A percentile compares a stretch with the other conserved stretches of the same genome.
Evolutionary conservation across 2,888 invertebrate genomes (phyloP).

Genomic region (Miltochrista miniata): DNA sequence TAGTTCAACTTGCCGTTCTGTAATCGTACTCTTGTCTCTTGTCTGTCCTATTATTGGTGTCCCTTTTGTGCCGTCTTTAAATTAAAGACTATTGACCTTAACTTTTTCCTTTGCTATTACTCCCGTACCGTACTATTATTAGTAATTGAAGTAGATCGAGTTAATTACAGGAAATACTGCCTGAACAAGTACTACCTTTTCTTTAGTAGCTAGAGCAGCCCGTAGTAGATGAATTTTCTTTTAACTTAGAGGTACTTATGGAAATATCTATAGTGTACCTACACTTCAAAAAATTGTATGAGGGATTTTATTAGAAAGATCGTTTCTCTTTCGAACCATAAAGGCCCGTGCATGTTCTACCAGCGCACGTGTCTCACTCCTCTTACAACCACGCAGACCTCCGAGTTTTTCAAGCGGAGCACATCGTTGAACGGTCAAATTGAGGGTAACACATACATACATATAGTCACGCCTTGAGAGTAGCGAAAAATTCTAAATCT

Average conservation of each 20-base stretch:
- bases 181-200: slow-evolving; percentile 33
- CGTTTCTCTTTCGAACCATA: too few relatives aligned
- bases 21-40: slow-evolving; percentile 67
- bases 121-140: slow-evolving; percentile 41
- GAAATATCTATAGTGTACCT: too few relatives aligned
- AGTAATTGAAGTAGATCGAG: slow-evolving; percentile 50
- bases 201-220: slow-evolving; percentile 15
- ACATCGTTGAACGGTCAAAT: too few relatives aligned
- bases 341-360: too few relatives aligned
- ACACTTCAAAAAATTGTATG: too few relatives aligned
- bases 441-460: too few relatives aligned
- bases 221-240: slow-evolving; percentile 16
- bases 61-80: slow-evolving; percentile 70
- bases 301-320: too few relatives aligned
- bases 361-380: too few relatives aligned
- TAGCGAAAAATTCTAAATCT: too few relatives aligned
- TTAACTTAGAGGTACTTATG: slow-evolving; percentile 25
- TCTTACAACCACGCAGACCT: too few relatives aligned
- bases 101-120: slow-evolving; percentile 57
- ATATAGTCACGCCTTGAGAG: too few relatives aligned
- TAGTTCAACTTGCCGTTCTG: slow-evolving; percentile 52
- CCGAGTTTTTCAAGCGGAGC: too few relatives aligned
- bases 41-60: slow-evolving; percentile 68
- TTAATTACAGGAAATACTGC: slow-evolving; percentile 46
- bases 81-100: slow-evolving; percentile 74